Evolutionary conservation across 2,888 invertebrate species (phyloP).

Genomic region (Eretmocerus hayati): DNA sequence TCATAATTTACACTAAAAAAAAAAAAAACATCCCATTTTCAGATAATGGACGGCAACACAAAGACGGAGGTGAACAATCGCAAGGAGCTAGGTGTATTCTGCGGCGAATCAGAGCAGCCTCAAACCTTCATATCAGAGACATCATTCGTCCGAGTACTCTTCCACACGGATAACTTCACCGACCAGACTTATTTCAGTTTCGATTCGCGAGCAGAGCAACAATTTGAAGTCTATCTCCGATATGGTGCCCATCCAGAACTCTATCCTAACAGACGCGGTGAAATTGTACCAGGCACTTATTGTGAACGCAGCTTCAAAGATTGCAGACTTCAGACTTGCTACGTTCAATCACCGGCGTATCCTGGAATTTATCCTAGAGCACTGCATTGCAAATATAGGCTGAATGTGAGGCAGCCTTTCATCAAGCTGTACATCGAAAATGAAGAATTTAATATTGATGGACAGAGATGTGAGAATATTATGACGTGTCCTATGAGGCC

Average conservation of each 20-base stretch:
- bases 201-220: constrained; percentile 82
- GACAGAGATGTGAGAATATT: constrained; percentile 87
- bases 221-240: constrained; percentile 80
- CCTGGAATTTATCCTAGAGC: constrained; percentile 88
- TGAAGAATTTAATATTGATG: constrained; percentile 90
- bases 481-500: constrained; percentile 92
- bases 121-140: constrained; percentile 94
- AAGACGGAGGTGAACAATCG: constrained; percentile 84
- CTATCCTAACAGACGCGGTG: constrained; percentile 83
- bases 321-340: constrained; percentile 84
- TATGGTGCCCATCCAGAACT: constrained; percentile 92
- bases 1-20: no score
- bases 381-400: constrained; percentile 82
- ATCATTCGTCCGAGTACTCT: constrained; percentile 83
- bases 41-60: constrained; percentile 87
- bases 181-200: constrained; percentile 86
- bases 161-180: constrained; percentile 88
- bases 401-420: constrained; percentile 82
- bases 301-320: constrained; percentile 84
- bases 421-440: constrained; percentile 88
- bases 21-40: no score
- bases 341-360: constrained; percentile 88
- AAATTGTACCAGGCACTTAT: constrained; percentile 82
- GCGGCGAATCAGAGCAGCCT: constrained; percentile 88
- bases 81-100: constrained; percentile 83